Base-by-base conservation (phyloP, 2,113 vertebrate species). In the Okapia johnstoni region DNA sequence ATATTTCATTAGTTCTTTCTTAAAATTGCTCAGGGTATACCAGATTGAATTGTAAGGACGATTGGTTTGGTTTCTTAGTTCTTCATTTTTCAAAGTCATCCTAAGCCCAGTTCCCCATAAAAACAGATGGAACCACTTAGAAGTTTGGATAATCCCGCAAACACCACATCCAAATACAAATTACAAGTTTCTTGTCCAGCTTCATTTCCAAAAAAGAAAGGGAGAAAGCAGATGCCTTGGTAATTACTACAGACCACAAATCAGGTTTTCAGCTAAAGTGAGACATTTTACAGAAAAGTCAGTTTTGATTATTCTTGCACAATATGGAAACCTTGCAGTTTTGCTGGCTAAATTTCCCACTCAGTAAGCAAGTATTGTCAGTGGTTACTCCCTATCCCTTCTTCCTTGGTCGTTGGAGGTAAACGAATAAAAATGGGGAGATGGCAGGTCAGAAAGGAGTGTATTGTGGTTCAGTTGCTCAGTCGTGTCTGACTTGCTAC, bases 91-190 rank as follows among this genome's bases (percentile, higher is more conserved):
- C 94, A 77, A 92, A 91, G 40, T 96, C 11, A 54, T 48, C 28
- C 15, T 86, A 70, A 96, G 58, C 60, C 86, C 94, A 86, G 63
- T 96, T 93, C 55, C 48, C 92, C 21, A 52, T 89, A 70, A 96
- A 97, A 97, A 90, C 96, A 97, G 50, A 95, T 97, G 97, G 94
- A 97, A 96, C 23, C 84, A 96, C 92, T 98, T 97, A 96, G 89
- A 77, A 97, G 93, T 92, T 76, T 85, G 73, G 97, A 76, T 95
- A 85, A 96, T 94, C n/a, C 60, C 95, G 58, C 76, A 96, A 83
- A 96, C 30, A 93, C 55, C 79, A 93, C 79, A 95, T 97, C 89
- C 93, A 96, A 79, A 94, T 87, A 93, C 86, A 98, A 70, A 93
- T 94, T 96, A 79, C 33, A 92, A 90, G 66, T 96, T 96, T 90